A percentile compares a stretch with the other conserved stretches of the same genome.
Evolutionary conservation across 2,888 invertebrate species (phyloP).

Genomic region (Anagyrus pseudococci): DNA sequence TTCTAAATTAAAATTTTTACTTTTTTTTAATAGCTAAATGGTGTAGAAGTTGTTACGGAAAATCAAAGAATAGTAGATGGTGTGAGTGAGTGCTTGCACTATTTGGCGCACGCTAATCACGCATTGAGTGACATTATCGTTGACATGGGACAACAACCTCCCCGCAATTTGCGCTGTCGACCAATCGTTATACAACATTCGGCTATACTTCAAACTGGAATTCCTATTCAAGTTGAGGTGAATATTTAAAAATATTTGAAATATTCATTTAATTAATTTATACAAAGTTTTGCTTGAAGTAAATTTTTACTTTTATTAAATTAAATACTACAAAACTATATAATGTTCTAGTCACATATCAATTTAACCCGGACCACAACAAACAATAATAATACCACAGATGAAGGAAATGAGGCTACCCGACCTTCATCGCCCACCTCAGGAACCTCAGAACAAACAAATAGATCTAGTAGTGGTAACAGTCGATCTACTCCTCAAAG

Average conservation of each 20-base stretch:
- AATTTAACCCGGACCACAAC: constrained; percentile 50
- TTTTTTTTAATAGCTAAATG: constrained; percentile 30
- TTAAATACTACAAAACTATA: not conserved
- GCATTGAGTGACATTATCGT: constrained; percentile 86
- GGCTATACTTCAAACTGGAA: constrained; percentile 70
- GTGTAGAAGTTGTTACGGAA: constrained; percentile 61
- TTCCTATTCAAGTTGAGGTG: constrained; percentile 71
- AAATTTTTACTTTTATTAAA: not conserved
- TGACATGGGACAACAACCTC: constrained; percentile 72
- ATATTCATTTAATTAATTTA: not conserved
- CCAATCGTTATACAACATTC: constrained; percentile 77
- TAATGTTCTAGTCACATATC: constrained; percentile 49
- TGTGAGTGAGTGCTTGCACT: constrained; percentile 83
- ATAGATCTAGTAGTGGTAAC: constrained; percentile 17
- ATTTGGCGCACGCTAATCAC: constrained; percentile 87
- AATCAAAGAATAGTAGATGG: constrained; percentile 75
- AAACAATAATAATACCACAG: constrained; percentile 46
- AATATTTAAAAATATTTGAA: constrained; percentile 15
- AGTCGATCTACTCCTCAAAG: constrained; percentile 19
- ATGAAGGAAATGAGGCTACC: constrained; percentile 43
- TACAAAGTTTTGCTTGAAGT: not conserved
- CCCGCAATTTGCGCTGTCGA: constrained; percentile 73
- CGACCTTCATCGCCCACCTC: constrained; percentile 45
- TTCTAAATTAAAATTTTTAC: constrained; percentile 7
- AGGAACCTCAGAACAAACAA: constrained; percentile 33